phyloP scores from a whole-genome alignment of 2,797 vertebrate species.

The Vultur gryphus region DNA sequence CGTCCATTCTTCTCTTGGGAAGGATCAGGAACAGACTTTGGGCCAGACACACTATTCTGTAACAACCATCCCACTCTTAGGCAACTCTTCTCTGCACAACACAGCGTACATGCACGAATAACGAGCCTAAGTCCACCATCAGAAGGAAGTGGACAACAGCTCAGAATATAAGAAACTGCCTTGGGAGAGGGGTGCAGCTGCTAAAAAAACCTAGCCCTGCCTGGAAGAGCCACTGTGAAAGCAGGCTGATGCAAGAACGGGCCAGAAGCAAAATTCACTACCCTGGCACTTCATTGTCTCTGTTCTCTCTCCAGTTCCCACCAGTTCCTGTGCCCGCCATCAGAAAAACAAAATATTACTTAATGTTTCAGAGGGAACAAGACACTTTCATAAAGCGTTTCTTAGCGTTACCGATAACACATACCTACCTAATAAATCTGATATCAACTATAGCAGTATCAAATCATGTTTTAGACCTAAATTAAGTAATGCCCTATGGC shows the following conservation, averaged over 20 bases:
- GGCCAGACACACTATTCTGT: neutral
- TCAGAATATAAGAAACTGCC: neutral
- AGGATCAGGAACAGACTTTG: neutral
- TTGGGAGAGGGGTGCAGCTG: neutral
- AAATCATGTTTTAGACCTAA: neutral
- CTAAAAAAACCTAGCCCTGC: neutral
- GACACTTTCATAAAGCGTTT: neutral
- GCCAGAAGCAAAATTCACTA: neutral
- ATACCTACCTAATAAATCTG: neutral
- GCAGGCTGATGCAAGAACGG: neutral
- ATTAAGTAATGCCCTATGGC: neutral
- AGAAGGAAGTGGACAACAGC: neutral
- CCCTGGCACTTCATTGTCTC: neutral
- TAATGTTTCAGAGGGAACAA: neutral
- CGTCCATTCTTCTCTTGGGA: neutral
- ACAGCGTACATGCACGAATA: fast-evolving
- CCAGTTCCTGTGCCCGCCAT: neutral
- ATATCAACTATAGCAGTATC: neutral
- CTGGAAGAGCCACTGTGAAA: neutral
- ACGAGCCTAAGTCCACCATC: neutral
- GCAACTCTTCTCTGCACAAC: neutral
- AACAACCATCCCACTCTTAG: neutral
- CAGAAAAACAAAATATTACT: neutral
- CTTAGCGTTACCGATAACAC: neutral
- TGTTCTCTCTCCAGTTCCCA: neutral